Percentiles rank a stretch among this genome's conserved stretches.
These are phyloP conservation scores for Aspiorhynchus laticeps DNA, from an alignment of 2,113 vertebrate species.

Conservation along the genomic window DNA sequence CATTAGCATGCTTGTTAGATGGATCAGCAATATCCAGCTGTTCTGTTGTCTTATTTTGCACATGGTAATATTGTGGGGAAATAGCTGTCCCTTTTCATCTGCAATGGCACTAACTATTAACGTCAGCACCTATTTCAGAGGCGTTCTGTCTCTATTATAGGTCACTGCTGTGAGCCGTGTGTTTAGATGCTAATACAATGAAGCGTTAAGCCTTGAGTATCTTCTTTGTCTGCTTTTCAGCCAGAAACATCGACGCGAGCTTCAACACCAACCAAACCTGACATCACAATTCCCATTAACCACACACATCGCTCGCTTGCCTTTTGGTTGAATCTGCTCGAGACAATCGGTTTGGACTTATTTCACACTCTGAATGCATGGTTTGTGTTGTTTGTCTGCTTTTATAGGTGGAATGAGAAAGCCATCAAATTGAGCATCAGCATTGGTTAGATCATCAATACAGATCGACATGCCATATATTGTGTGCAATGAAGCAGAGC, in stretches of 20 bases:
- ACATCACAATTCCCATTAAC: slow-evolving; percentile 48
- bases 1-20: background rate
- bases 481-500: background rate
- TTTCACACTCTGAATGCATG: background rate
- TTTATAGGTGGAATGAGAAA: background rate
- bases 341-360: slow-evolving; percentile 38
- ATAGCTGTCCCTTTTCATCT: slow-evolving; percentile 27
- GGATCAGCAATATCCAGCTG: background rate
- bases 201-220: slow-evolving; percentile 18
- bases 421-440: background rate
- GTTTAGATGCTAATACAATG: slow-evolving; percentile 20
- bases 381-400: background rate
- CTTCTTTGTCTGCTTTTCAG: background rate
- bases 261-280: slow-evolving; percentile 54
- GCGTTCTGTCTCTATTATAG: background rate
- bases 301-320: slow-evolving; percentile 36
- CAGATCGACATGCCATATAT: background rate
- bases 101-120: slow-evolving; percentile 25
- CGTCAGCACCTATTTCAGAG: slow-evolving; percentile 17
- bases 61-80: background rate
- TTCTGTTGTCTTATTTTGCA: background rate
- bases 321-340: slow-evolving; percentile 23
- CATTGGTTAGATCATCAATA: background rate
- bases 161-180: slow-evolving; percentile 7
- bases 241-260: slow-evolving; percentile 50